Percentiles rank a stretch among this genome's conserved stretches.
Conservation (phyloP, 2,113 vertebrate genomes). For the Aix galericulata region DNA sequence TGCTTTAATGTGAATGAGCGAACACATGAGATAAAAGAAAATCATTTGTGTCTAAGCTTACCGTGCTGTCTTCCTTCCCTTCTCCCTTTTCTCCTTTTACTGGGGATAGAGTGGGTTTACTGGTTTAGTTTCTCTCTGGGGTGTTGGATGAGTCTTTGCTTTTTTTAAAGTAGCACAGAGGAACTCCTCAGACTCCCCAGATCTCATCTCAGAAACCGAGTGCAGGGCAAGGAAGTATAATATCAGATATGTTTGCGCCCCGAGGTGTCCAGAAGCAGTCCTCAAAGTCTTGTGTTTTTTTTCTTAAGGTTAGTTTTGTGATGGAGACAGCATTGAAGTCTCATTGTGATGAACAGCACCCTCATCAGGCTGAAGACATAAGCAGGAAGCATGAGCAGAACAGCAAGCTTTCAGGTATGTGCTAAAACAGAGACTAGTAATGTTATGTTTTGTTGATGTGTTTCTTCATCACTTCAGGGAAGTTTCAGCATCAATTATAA, state of each 20-base stretch:
- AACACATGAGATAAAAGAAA: not conserved
- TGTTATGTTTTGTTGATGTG: not conserved
- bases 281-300: not conserved
- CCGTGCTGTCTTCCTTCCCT: not conserved
- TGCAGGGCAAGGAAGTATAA: not conserved
- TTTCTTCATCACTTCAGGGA: not conserved
- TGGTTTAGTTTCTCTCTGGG: not conserved
- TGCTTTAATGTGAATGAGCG: not conserved
- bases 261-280: not conserved
- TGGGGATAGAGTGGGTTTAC: not conserved
- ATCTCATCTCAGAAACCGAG: not conserved
- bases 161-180: not conserved
- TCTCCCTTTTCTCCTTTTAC: not conserved
- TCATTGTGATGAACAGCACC: slow-evolving; percentile 62
- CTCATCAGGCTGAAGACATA: slow-evolving; percentile 60
- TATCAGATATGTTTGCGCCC: not conserved
- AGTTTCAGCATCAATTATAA: not conserved
- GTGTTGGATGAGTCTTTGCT: not conserved
- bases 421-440: not conserved
- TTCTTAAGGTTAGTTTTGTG: not conserved
- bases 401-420: slow-evolving; percentile 72
- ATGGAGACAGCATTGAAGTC: slow-evolving; percentile 63
- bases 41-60: not conserved
- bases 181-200: not conserved
- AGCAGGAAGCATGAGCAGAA: slow-evolving; percentile 59